These are phyloP conservation scores for Eretmochelys imbricata DNA, from an alignment of 2,113 vertebrate genomes.

Conservation along the genomic window DNA sequence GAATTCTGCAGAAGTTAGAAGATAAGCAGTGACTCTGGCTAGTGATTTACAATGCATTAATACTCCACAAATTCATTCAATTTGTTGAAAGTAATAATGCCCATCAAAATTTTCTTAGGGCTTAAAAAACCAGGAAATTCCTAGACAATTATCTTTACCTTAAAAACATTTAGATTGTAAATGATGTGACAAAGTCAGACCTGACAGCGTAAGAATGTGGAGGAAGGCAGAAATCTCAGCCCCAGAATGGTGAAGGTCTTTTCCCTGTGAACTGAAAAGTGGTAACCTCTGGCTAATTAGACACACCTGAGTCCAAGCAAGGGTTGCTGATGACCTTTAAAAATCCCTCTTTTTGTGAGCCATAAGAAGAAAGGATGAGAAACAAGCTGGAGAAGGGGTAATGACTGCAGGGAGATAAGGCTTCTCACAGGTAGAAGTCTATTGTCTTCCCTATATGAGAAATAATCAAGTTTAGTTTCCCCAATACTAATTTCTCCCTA, in stretches of 20 bases:
- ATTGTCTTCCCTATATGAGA: neutral
- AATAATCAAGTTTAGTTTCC: neutral
- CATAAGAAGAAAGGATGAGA: neutral
- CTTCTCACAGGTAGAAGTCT: neutral
- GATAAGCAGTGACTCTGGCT: neutral
- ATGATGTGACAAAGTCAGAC: neutral
- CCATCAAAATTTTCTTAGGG: neutral
- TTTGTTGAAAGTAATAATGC: neutral
- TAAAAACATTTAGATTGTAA: rapidly evolving
- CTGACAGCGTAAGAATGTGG: neutral
- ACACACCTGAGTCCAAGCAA: neutral
- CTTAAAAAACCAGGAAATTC: neutral
- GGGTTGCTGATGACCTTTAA: neutral
- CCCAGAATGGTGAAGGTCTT: neutral
- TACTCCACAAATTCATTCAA: neutral
- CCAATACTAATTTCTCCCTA: too few relatives aligned
- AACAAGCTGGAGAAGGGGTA: neutral
- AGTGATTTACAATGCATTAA: neutral
- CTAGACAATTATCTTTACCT: neutral
- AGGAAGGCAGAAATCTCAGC: neutral
- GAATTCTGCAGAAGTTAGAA: neutral
- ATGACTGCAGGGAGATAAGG: neutral
- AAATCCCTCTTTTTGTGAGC: neutral
- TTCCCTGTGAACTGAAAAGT: neutral
- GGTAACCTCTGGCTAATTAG: neutral